phyloP scores from a whole-genome alignment of 2,113 vertebrate species.

The Antigone vipio region DNA sequence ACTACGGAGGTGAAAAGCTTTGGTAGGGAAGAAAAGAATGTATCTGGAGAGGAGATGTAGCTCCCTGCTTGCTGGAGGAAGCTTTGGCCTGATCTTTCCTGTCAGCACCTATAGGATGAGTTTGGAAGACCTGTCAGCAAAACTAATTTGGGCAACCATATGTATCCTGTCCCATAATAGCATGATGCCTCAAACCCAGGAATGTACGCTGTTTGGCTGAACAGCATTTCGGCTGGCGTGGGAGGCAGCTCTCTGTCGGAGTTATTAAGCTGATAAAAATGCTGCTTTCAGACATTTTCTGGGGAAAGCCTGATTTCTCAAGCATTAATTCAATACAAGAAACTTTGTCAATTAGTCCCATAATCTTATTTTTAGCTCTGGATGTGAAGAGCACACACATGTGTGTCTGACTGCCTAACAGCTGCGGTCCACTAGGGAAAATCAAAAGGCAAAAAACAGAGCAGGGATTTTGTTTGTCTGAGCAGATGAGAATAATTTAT shows the following conservation, averaged over 20 bases:
- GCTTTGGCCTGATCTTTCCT: background rate
- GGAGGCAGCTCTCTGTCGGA: background rate
- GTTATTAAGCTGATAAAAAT: background rate
- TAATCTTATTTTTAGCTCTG: constrained; percentile 34
- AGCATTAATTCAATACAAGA: background rate
- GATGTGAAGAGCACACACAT: background rate
- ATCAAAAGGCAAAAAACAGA: constrained; percentile 25
- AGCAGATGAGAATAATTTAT: constrained; percentile 47
- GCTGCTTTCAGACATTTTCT: background rate
- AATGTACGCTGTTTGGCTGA: background rate
- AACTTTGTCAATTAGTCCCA: background rate
- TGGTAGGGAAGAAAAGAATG: background rate
- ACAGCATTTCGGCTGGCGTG: background rate
- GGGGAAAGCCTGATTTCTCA: constrained; percentile 6
- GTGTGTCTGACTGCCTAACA: background rate
- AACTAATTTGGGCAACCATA: background rate
- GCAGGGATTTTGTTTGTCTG: constrained; percentile 33
- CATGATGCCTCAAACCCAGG: background rate
- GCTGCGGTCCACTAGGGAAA: constrained; percentile 37
- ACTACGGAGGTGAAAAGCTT: background rate
- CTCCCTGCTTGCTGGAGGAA: background rate
- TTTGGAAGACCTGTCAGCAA: background rate
- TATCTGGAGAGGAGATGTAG: background rate
- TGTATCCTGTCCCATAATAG: background rate
- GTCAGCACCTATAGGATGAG: background rate